Base-by-base conservation (phyloP, 2,113 vertebrate genomes). In the Centrocercus urophasianus region DNA sequence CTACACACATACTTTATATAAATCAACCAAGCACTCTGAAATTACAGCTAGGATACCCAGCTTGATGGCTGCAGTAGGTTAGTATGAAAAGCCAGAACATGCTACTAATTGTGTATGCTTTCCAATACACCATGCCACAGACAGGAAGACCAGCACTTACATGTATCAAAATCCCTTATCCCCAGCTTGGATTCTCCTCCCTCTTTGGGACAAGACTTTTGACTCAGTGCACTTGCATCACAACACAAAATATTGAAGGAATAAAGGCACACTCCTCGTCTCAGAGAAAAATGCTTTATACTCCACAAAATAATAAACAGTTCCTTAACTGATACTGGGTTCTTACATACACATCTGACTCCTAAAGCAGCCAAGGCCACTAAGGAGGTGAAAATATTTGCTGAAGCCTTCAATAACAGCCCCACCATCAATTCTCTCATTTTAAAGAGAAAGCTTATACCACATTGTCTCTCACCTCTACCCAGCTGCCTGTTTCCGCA, bases 351-450 rank as follows among this genome's bases (percentile, higher is more conserved):
- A 25, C 59, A 22, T 34, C 38, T 3, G 4, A 47, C 43, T 63
- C 19, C n/a, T 27, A 22, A 61, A 81, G 54, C 25, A 80, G 25
- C 7, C 28, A 57, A 8, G 19, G 10, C 30, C 75, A 27, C 47
- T 9, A 38, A 54, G 25, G 48, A 42, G 40, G n/a, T 10, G 5
- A 13, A 38, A 67, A 30, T 67, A 43, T 25, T 71, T 52, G 16
- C n/a, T 47, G 50, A 87, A 81, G 25, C n/a, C 45, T 71, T 78
- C 48, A 16, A 12, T 38, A 13, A 1, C 1, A 34, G 60, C 6
- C 70, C 25, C n/a, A 59, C 4, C 17, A 59, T 0, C 0, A 8
- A 66, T 8, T 24, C 22, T 71, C 52, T 27, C 0, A 0, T 74
- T 78, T 48, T 57, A 74, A 45, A 8, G 45, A 12, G 1, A 2